Base-by-base conservation (phyloP, 2,888 invertebrate species). In the Oxytorus armatus region DNA sequence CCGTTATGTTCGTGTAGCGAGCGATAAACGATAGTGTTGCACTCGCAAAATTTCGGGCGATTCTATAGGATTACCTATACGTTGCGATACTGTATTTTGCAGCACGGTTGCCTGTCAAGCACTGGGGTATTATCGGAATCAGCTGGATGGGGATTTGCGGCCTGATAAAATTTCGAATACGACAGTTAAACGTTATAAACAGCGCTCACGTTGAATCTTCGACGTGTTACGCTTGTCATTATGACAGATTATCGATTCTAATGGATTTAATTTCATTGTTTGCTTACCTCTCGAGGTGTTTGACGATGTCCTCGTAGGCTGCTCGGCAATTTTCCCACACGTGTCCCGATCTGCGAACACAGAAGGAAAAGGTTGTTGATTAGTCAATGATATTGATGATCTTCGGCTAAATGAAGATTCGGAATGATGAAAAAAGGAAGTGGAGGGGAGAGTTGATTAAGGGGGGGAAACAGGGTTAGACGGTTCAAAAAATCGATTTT, bases 311-410 rank as follows among this genome's bases (percentile, higher is more conserved):
- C 93, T 97, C 98, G 93, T 98, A 98, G 88, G 97, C 97, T 85
- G 97, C 97, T 93, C 97, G 95, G 94, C 97, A 97, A 93, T 97
- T 97, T 94, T 98, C 97, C 97, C 97, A 97, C 92, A 97, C 97
- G 83, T 89, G 87, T 66, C 90, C 90, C 86, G 91, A 90, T 88
- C 91, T 91, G 66, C 8, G 57, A 77, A 65, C 51, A 66, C 39
- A 36, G 33, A 25, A 49, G 18, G 21, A 66, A 61, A 42, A 47
- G 3, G 3, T 14, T 14, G 10, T 36, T 10, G 51, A 39, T 76
- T 33, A 72, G 66, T 65, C n/a, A 16, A 51, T 14, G 57, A 39
- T 21, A 16, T n/a, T 53, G 61, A 72, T 36, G 53, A 68, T 63
- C 16, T 63, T 51, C 16, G 16, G 18, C 16, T 23, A 39, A 11